Evolutionary conservation across 2,113 vertebrate species (phyloP), one percentile per base, ranked within the genome.

Genomic region (Bettongia penicillata): DNA sequence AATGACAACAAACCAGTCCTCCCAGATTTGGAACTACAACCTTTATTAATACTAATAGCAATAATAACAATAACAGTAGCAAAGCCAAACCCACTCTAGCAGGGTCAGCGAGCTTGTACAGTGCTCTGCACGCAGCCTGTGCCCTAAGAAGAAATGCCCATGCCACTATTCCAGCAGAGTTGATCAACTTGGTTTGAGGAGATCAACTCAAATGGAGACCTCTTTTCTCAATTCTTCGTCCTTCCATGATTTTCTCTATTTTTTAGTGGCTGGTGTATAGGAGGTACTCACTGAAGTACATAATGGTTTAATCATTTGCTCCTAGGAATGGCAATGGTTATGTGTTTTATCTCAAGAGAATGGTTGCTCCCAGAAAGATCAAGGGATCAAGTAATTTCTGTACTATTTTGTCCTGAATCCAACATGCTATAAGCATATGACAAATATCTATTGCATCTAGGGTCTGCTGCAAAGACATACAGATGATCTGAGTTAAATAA

Each of bases 361-460:
- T 28, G 12, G 0, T 94, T 61, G 50, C 25, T 93, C 91, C 95
- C 90, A n/a, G 93, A 94, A 94, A 97, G 96, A 93, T 94, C 93
- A 11, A 6, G 91, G 48, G 68, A 53, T 92, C 91, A 48, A 49
- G 0, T 37, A 95, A 68, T 52, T 94, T 51, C 89, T 95, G 0
- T 51, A 92, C 91, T 61, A 90, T 97, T 97, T 23, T 77, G 90
- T 93, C 77, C 57, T 90, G 94, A 51, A 94, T 93, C 94, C 90
- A 93, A 77, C 53, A 68, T 89, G 90, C 95, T 94, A 3, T 26
- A 96, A 50, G 61, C 61, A 92, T 94, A 95, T 93, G 93, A 94
- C 91, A 95, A 92, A 91, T 89, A 96, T 43, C 49, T 95, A 94
- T 53, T 95, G 93, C 90, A 91, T 57, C 93, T 95, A 90, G 89